Percentiles rank a stretch among this genome's conserved stretches.
Evolutionary conservation across 2,888 invertebrate genomes (phyloP).

Genomic region (Xanthia icteritia): DNA sequence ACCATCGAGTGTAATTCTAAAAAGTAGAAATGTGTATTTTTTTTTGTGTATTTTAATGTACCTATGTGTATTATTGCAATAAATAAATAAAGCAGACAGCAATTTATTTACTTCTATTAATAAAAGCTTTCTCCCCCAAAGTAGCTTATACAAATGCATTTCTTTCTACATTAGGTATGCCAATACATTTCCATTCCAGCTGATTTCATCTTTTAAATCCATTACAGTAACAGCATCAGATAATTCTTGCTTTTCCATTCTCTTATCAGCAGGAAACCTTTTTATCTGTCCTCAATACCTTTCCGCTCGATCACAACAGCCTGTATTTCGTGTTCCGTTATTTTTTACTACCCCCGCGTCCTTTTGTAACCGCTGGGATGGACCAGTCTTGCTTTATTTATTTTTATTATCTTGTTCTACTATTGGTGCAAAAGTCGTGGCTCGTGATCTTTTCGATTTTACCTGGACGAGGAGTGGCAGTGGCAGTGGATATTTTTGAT

Average conservation of each 20-base stretch:
- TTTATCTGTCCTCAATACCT: conserved; percentile 44
- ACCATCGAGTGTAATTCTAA: background rate
- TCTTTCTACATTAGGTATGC: background rate
- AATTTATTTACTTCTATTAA: background rate
- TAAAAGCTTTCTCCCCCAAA: background rate
- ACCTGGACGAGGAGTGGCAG: background rate
- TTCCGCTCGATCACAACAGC: conserved; percentile 40
- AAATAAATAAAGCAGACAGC: background rate
- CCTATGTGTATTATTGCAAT: background rate
- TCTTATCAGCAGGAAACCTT: conserved; percentile 46
- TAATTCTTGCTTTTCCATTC: conserved; percentile 19
- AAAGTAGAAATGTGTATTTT: background rate
- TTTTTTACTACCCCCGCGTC: conserved; percentile 54
- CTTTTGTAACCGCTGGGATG: conserved; percentile 59
- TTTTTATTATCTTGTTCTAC: conserved; percentile 62
- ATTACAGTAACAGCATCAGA: conserved; percentile 24
- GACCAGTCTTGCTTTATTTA: conserved; percentile 67
- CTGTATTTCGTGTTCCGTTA: conserved; percentile 43
- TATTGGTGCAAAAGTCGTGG: conserved; percentile 9
- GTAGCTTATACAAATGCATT: background rate
- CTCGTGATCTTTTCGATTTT: conserved; percentile 9
- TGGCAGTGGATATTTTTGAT: too few species aligned
- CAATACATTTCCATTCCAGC: conserved; percentile 3
- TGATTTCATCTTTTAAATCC: conserved; percentile 9
- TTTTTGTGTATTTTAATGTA: background rate